Base-by-base conservation (phyloP, 2,797 vertebrate genomes). In the Diglossa cyanea region DNA sequence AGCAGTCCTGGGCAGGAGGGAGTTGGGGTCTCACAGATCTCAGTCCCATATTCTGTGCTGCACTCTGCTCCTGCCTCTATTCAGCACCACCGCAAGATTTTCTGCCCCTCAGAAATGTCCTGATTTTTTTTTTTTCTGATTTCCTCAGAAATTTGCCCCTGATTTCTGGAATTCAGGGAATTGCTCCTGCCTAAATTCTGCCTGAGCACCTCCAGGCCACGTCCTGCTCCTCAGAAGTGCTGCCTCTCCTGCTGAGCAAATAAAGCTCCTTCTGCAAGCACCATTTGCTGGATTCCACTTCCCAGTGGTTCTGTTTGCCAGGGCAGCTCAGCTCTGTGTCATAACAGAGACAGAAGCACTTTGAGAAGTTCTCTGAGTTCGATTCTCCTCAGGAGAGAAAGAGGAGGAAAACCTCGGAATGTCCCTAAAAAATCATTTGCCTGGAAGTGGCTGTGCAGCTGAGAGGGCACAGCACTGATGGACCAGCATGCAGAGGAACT, bases 401-500 rank as follows among this genome's bases (percentile, higher is more conserved):
- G 33, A 45, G 18, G 40, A 33, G 21, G 21, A 63, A 37, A 57
- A 13, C 12, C 17, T 20, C 17, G 8, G 25, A 3, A 19, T 30
- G 3, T 54, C 31, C 70, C 57, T 23, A 28, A 57, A 21, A 62
- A 71, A 72, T 2, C 8, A 10, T 7, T 54, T 5, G 11, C 8
- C 17, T 79, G 8, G 19, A 16, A 60, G 66, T 35, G 67, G 10
- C 21, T 39, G 14, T 9, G 50, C 15, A 39, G 14, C 23, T 60
- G 76, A 23, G 75, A 30, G 67, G 24, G 67, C 45, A 10, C 60
- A 66, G 85, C 51, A 17, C 9, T 8, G 67, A 16, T 17, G 51
- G 30, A 24, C 1, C 55, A 31, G 48, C 2, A 0, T 39, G 33
- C 37, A 51, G 12, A 37, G 35, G 57, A 17, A 0, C 44, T 42